Conservation (phyloP, 1,140 invertebrate genomes). For the Metaphire vulgaris region DNA sequence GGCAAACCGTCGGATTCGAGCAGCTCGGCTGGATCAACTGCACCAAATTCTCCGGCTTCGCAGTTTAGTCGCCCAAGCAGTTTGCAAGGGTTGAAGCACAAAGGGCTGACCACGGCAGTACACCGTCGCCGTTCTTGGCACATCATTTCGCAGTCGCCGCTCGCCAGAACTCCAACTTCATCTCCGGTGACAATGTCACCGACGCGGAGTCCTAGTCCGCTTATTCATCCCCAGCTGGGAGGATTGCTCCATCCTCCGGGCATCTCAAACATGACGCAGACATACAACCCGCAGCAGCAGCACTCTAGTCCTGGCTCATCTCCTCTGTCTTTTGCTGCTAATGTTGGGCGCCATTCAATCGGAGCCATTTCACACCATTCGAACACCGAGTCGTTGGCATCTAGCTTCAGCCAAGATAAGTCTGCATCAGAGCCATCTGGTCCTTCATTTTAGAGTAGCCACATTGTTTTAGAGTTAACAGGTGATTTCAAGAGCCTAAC, state of each 20-base stretch:
- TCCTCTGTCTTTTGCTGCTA: too few relatives aligned
- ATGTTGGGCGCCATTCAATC: too few relatives aligned
- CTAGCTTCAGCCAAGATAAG: too few relatives aligned
- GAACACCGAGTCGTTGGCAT: background rate
- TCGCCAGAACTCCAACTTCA: slow-evolving; percentile 76
- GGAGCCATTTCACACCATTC: too few relatives aligned
- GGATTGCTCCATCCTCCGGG: slow-evolving; percentile 60
- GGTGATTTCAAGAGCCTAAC: too few relatives aligned
- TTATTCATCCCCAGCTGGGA: slow-evolving; percentile 48
- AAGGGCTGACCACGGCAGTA: slow-evolving; percentile 69
- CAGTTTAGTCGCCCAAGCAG: slow-evolving; percentile 70
- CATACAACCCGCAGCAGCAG: slow-evolving; percentile 56
- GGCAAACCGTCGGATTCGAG: slow-evolving; percentile 56
- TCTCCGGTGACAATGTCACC: slow-evolving; percentile 74
- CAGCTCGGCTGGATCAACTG: slow-evolving; percentile 61
- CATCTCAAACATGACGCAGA: slow-evolving; percentile 69
- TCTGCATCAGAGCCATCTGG: background rate
- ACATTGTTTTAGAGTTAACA: too few relatives aligned
- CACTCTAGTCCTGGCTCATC: background rate
- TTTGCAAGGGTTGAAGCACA: slow-evolving; percentile 81
- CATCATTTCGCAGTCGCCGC: slow-evolving; percentile 89
- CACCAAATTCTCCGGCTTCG: slow-evolving; percentile 58
- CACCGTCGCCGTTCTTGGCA: slow-evolving; percentile 86
- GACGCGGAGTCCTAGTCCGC: slow-evolving; percentile 65
- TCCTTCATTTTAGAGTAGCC: too few relatives aligned